Base-by-base conservation (phyloP, 2,888 invertebrate species). In the Drosophila longiperda region DNA sequence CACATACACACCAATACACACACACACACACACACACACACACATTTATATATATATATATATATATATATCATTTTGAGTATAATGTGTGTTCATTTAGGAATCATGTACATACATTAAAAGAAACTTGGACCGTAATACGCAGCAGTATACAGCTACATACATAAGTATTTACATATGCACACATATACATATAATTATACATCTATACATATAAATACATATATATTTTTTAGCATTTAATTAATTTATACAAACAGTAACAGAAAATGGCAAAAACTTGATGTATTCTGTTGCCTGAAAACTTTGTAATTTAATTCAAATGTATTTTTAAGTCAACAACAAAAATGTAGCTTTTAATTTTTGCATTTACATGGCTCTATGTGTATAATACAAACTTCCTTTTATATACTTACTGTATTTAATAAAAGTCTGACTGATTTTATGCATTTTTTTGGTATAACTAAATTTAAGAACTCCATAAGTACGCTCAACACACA, bases 401-500 rank as follows among this genome's bases (percentile, higher is more conserved):
- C 69, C 57, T 62, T 78, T 64, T 55, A 54, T 58, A 59, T 68
- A 62, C 59, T 63, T 66, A 65, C 63, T 66, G 82, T 81, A 82
- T 82, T 72, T 20, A 80, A 78, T 68, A 81, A 83, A 80, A 78
- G 83, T 86, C 88, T 82, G 87, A 87, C 87, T 87, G 90, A 87
- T 87, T 87, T 88, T 75, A 88, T 76, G 86, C 82, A 87, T 83
- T 86, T 89, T 72, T 75, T 73, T 79, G 54, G 68, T 72, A 55
- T 42, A 66, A 59, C 62, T 66, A 69, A 72, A 66, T 29, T 63
- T 75, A 88, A 67, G 72, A 54, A 61, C 55, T 36, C 15, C 36
- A 53, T 57, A 53, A 60, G 49, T 23, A 68, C 23, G 83, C 74
- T 80, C 76, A 74, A 71, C 23, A 50, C 48, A 73, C 23, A 60